Percentiles rank a stretch among this genome's conserved stretches.
phyloP scores from a whole-genome alignment of 2,797 vertebrate genomes.

The Xenopus petersii region DNA sequence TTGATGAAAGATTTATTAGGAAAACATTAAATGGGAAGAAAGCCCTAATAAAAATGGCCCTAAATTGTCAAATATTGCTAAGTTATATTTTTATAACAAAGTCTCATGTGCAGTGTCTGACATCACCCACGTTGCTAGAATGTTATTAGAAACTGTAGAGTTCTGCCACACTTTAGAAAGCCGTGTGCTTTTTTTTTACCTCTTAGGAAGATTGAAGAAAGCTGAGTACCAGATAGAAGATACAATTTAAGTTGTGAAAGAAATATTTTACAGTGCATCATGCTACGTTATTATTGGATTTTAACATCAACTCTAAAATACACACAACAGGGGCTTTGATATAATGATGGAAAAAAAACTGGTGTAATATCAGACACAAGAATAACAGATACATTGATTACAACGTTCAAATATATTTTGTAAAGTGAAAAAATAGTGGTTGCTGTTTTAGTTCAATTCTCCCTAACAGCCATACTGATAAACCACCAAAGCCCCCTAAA shows the following conservation, averaged over 20 bases:
- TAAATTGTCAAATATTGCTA: slow-evolving; percentile 48
- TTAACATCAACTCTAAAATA: neutral
- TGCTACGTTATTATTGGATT: too few relatives aligned
- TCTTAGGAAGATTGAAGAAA: slow-evolving; percentile 18
- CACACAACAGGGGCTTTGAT: neutral
- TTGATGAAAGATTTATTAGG: slow-evolving; percentile 49
- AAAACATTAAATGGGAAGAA: slow-evolving; percentile 49
- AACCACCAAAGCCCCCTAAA: too few relatives aligned
- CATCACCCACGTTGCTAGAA: slow-evolving; percentile 45
- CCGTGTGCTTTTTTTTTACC: slow-evolving; percentile 21
- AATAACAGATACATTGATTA: too few relatives aligned
- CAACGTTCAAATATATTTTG: too few relatives aligned
- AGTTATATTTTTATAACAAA: slow-evolving; percentile 47
- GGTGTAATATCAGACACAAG: too few relatives aligned
- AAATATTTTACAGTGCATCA: neutral
- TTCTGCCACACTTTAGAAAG: slow-evolving; percentile 28
- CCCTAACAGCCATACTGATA: too few relatives aligned
- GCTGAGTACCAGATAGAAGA: neutral
- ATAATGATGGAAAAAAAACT: too few relatives aligned
- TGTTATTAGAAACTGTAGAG: slow-evolving; percentile 31
- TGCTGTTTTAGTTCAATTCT: too few relatives aligned
- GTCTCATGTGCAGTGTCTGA: slow-evolving; percentile 47
- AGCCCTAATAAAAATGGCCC: slow-evolving; percentile 47
- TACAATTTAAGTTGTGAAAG: neutral
- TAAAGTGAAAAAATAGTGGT: too few relatives aligned